Evolutionary conservation across 2,113 vertebrate species (phyloP).

Genomic region (Hippopotamus amphibius): DNA sequence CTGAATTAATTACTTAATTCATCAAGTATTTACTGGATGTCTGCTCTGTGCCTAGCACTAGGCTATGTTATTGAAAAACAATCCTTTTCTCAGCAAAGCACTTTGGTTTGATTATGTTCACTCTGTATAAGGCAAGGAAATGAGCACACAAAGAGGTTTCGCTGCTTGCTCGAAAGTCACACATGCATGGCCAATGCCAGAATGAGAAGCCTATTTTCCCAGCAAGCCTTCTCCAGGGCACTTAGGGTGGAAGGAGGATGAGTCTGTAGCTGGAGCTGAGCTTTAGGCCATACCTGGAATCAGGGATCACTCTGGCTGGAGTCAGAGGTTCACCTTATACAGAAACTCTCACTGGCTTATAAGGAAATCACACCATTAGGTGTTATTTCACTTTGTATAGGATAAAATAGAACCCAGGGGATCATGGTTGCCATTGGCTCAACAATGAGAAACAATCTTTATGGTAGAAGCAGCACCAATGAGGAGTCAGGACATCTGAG

Average conservation of each 20-base stretch:
- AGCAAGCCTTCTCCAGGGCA: neutral
- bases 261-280: neutral
- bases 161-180: neutral
- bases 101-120: neutral
- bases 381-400: neutral
- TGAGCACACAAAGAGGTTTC: no score
- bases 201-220: neutral
- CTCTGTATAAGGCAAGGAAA: neutral
- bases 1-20: slow-evolving; percentile 42
- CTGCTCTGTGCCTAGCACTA: neutral
- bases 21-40: neutral
- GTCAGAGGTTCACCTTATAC: neutral
- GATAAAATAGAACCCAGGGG: neutral
- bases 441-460: neutral
- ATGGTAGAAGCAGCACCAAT: neutral
- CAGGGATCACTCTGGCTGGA: neutral
- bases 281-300: neutral
- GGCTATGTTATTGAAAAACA: neutral
- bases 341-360: neutral
- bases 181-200: neutral
- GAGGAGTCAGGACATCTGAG: neutral
- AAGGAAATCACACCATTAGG: neutral
- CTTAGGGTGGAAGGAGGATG: accelerated
- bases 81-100: neutral
- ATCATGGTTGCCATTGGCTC: neutral